Evolutionary conservation across 2,888 invertebrate genomes (phyloP).

Genomic region (Chouioia cunea): DNA sequence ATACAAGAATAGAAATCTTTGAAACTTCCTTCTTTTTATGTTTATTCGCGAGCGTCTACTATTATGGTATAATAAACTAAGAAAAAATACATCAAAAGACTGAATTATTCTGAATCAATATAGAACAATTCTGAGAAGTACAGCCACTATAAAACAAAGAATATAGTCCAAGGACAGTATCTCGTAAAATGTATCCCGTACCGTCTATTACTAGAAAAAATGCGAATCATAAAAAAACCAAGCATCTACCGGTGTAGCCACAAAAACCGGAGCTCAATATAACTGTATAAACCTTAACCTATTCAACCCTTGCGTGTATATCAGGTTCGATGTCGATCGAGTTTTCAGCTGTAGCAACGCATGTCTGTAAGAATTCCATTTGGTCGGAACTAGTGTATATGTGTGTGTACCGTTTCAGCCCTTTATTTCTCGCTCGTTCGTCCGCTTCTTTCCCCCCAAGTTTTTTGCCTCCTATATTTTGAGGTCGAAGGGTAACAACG

Average conservation of each 20-base stretch:
- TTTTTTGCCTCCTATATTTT: constrained; percentile 29
- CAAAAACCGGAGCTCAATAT: constrained; percentile 21
- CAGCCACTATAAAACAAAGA: too few relatives aligned
- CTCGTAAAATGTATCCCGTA: constrained; percentile 9
- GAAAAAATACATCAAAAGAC: too few relatives aligned
- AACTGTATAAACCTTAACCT: constrained; percentile 48
- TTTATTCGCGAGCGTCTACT: too few relatives aligned
- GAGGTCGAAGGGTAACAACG: constrained; percentile 37
- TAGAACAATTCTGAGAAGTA: too few relatives aligned
- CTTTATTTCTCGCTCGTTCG: constrained; percentile 40
- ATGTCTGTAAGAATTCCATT: too few relatives aligned
- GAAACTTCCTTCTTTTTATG: too few relatives aligned
- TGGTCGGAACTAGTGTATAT: too few relatives aligned
- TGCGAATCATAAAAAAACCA: not conserved
- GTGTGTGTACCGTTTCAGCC: constrained; percentile 54
- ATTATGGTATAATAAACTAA: too few relatives aligned
- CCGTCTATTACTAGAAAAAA: not conserved
- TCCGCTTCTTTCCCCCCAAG: constrained; percentile 50
- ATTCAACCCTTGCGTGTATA: constrained; percentile 43
- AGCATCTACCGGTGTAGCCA: not conserved
- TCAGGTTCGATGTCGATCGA: constrained; percentile 56
- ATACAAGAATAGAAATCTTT: too few relatives aligned
- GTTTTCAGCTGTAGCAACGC: constrained; percentile 38
- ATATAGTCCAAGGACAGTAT: constrained; percentile 1
- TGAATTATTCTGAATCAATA: too few relatives aligned